Conservation (phyloP, 2,888 invertebrate species). For the Lepidochrysops patricia region DNA sequence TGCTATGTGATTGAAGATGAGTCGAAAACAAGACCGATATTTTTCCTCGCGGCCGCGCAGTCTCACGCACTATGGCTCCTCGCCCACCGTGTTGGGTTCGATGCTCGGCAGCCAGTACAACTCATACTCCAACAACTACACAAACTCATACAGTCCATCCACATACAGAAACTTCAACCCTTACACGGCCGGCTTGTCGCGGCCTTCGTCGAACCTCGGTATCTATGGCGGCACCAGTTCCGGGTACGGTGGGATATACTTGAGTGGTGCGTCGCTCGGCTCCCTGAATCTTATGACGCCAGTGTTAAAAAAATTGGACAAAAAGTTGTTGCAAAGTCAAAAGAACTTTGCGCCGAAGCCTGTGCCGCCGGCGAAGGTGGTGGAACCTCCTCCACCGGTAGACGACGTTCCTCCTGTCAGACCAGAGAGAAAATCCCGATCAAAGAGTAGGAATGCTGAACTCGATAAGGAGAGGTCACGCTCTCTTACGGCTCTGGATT, state of each 20-base stretch:
- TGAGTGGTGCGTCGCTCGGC: constrained; percentile 74
- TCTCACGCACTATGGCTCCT: constrained; percentile 59
- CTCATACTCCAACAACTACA: constrained; percentile 52
- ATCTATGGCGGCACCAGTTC: constrained; percentile 78
- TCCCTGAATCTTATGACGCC: constrained; percentile 75
- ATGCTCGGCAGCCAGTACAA: constrained; percentile 55
- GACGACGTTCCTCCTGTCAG: constrained; percentile 36
- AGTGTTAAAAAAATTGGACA: constrained; percentile 66
- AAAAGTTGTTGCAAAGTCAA: constrained; percentile 62
- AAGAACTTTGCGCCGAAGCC: constrained; percentile 65
- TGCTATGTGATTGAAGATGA: constrained; percentile 58
- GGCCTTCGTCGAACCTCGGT: constrained; percentile 50
- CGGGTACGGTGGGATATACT: constrained; percentile 80
- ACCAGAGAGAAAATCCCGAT: constrained; percentile 52
- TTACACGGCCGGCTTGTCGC: constrained; percentile 56
- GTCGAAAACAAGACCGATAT: constrained; percentile 64
- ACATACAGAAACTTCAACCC: constrained; percentile 63
- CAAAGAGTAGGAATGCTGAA: constrained; percentile 34
- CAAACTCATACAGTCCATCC: constrained; percentile 49
- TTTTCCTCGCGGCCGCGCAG: constrained; percentile 52
- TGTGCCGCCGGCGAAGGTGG: constrained; percentile 50
- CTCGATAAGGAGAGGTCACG: constrained; percentile 61
- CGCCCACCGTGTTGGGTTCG: constrained; percentile 60
- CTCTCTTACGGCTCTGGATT: constrained; percentile 55
- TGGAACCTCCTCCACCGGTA: constrained; percentile 30